A percentile compares a stretch with the other conserved stretches of the same genome.
phyloP scores from a whole-genome alignment of 1,140 invertebrate genomes.

The Metaphire vulgaris region DNA sequence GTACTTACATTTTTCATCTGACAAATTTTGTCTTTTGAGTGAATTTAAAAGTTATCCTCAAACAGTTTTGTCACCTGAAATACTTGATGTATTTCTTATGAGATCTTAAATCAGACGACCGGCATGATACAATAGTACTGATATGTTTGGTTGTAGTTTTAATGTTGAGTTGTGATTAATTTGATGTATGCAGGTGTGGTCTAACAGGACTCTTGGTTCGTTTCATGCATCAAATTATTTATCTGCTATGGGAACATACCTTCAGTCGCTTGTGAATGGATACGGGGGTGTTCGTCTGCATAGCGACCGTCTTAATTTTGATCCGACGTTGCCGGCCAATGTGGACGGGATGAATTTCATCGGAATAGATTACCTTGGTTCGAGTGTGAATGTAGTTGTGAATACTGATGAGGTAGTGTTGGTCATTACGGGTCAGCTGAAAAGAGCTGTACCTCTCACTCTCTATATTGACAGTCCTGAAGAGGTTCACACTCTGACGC shows the following conservation, averaged over 20 bases:
- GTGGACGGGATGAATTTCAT: background rate
- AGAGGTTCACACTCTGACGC: background rate
- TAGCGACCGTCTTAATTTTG: conserved; percentile 1
- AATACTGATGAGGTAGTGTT: background rate
- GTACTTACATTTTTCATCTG: no score
- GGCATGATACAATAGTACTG: no score
- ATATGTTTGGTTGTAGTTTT: no score
- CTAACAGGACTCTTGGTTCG: background rate
- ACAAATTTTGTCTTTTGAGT: no score
- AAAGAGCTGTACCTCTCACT: background rate
- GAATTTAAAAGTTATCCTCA: no score
- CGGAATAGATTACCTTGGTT: conserved; percentile 15
- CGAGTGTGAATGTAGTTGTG: background rate
- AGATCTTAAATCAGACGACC: no score
- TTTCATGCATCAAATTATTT: background rate
- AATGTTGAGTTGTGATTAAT: no score
- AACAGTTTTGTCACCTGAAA: no score
- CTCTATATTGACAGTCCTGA: background rate
- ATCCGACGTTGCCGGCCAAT: conserved; percentile 5
- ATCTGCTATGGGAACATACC: conserved; percentile 8
- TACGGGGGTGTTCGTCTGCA: conserved; percentile 1
- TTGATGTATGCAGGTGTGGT: background rate
- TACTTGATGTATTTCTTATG: no score
- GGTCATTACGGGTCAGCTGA: background rate
- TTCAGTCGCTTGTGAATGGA: background rate